Conservation (phyloP, 2,888 invertebrate species). For the Ernsta delagoae region DNA sequence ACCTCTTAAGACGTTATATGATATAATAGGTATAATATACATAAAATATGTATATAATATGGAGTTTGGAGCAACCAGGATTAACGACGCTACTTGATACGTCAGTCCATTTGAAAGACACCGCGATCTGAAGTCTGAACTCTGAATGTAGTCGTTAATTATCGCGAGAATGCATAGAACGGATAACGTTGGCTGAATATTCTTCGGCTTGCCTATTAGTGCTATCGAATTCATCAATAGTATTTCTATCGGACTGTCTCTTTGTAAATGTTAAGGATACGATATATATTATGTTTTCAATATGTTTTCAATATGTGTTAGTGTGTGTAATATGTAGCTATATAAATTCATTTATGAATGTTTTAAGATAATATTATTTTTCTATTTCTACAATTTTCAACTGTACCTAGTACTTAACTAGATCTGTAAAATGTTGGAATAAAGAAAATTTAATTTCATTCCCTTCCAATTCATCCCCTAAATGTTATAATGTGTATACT, state of each 20-base stretch:
- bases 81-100: not conserved
- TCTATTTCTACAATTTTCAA: too few species aligned
- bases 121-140: constrained; percentile 46
- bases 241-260: not conserved
- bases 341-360: too few species aligned
- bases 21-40: not conserved
- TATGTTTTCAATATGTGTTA: too few species aligned
- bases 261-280: not conserved
- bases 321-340: too few species aligned
- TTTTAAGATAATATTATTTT: too few species aligned
- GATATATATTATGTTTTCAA: too few species aligned
- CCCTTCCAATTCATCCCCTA: too few species aligned
- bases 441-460: too few species aligned
- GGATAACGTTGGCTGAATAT: constrained; percentile 8
- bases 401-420: too few species aligned
- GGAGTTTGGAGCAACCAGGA: not conserved
- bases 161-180: constrained; percentile 35
- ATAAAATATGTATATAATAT: too few species aligned
- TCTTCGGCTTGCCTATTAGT: constrained; percentile 5
- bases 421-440: too few species aligned
- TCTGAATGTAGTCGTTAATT: constrained; percentile 53
- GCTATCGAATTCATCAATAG: constrained; percentile 12
- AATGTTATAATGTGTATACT: too few species aligned
- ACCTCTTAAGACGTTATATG: not conserved
- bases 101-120: constrained; percentile 51